Evolutionary conservation across 2,888 invertebrate genomes (phyloP).

Genomic region (Morpho deidamia): DNA sequence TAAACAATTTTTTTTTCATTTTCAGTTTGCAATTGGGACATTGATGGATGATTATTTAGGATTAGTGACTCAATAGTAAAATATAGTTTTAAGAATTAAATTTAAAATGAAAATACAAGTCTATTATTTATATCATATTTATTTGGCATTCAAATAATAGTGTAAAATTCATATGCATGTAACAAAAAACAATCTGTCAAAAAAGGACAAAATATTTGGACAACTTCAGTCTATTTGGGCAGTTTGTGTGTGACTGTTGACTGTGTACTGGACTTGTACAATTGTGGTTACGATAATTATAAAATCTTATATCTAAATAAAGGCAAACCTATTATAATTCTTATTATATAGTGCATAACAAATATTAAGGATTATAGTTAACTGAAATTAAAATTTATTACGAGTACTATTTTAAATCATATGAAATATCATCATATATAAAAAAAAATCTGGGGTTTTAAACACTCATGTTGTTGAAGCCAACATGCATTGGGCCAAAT

Average conservation of each 20-base stretch:
- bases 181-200: conserved; percentile 67
- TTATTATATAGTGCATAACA: conserved; percentile 15
- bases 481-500: no score
- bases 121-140: conserved; percentile 45
- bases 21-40: conserved; percentile 98
- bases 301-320: conserved; percentile 25
- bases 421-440: no score
- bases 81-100: conserved; percentile 16
- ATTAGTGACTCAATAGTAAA: conserved; percentile 69
- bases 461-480: no score
- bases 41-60: conserved; percentile 99
- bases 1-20: conserved; percentile 39
- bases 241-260: conserved; percentile 39
- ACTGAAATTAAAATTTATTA: neutral
- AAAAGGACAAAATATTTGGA: conserved; percentile 70
- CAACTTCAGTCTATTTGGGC: conserved; percentile 74
- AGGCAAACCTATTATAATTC: conserved; percentile 23
- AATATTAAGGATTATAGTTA: conserved; percentile 4
- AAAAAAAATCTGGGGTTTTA: no score
- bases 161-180: conserved; percentile 66
- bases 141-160: conserved; percentile 77
- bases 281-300: conserved; percentile 16
- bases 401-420: no score
- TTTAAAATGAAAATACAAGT: conserved; percentile 35
- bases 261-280: conserved; percentile 19